Conservation (phyloP, 2,888 invertebrate genomes). For the Drosophila nr. perissopoda region DNA sequence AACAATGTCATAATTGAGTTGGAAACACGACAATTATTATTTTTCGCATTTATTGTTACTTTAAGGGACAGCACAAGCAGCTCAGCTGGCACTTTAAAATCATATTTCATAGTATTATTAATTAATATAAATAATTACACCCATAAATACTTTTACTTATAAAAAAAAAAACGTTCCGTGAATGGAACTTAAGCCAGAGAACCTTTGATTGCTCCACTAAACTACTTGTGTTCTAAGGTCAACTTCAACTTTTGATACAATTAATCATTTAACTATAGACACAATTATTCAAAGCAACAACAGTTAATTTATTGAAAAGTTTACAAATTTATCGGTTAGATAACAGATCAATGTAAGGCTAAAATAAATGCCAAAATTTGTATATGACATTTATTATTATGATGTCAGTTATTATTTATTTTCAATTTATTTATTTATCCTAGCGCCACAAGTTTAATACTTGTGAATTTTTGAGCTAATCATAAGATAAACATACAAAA, state of each 20-base stretch:
- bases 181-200: not conserved
- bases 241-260: not conserved
- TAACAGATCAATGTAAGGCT: not conserved
- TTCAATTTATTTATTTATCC: not conserved
- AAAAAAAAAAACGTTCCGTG: not conserved
- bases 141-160: not conserved
- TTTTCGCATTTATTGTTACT: not conserved
- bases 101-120: not conserved
- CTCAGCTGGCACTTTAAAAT: not conserved
- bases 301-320: not conserved
- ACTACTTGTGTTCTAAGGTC: not conserved
- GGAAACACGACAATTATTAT: not conserved
- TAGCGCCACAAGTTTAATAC: too few relatives aligned
- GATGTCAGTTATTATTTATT: too few relatives aligned
- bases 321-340: not conserved
- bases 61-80: too few relatives aligned
- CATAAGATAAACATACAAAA: not conserved
- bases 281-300: not conserved
- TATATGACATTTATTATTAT: too few relatives aligned
- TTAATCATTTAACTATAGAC: not conserved
- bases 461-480: not conserved
- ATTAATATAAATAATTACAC: not conserved
- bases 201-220: not conserved
- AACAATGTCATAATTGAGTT: not conserved
- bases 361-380: not conserved